Base-by-base conservation (phyloP, 2,888 invertebrate species). In the Euplagia quadripunctaria region DNA sequence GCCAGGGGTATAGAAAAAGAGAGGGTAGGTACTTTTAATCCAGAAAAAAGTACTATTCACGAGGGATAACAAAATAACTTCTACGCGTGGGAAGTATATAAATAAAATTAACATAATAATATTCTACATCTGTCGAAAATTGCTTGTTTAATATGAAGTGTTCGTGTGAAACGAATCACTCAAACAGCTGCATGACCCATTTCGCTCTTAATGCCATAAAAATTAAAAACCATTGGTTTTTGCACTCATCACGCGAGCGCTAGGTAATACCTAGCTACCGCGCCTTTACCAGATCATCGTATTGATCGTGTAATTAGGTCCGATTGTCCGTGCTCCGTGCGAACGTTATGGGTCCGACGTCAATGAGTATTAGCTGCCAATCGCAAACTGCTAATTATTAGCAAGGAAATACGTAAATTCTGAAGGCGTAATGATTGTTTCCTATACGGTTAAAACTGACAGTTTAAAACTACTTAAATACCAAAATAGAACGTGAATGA, bases 281-380 rank as follows among this genome's bases (percentile, higher is more conserved):
- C 31, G 31, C 20, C 16, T 43, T 16, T 17, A 65, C 55, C 46
- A 73, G 74, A 72, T 68, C 61, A 49, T 51, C 4, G 61, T 77
- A 83, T 83, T 77, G 77, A 84, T 81, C 68, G 67, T 66, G 52
- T 74, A 63, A 73, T 79, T 76, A 41, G 52, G 72, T 75, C 46
- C 72, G 75, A 80, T 78, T 83, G 78, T 78, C 71, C 20, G 7
- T 43, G 68, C 73, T 78, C 71, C 20, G 7, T 43, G 68, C 73
- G 63, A 63, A 58, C 66, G n/a, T 11, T 42, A 8, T 46, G 43
- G 43, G 55, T 51, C 64, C 51, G 58, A 66, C 74, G 72, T 80
- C 81, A 71, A 75, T 74, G 76, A 78, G 78, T 75, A 73, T 78
- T 77, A 76, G 79, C 68, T 82, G 79, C 64, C 82, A 77, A 81